phyloP scores from a whole-genome alignment of 2,113 vertebrate species.

The Catharus minimus region DNA sequence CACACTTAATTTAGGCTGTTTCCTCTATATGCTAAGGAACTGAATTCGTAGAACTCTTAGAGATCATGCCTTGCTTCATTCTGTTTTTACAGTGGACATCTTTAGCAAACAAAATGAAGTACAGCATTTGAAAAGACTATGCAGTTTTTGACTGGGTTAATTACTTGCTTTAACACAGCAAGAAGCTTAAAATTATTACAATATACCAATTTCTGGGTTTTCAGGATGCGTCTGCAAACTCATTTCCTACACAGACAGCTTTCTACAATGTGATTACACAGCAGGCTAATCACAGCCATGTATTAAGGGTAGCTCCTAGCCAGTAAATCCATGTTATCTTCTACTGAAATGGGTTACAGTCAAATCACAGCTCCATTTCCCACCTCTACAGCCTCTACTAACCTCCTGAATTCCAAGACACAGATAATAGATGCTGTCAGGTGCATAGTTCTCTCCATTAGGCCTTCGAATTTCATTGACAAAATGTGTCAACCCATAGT shows the following conservation, averaged over 20 bases:
- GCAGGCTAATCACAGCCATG: background rate
- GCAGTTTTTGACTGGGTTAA: background rate
- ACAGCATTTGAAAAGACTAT: background rate
- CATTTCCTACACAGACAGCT: background rate
- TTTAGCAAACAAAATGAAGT: background rate
- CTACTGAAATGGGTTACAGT: background rate
- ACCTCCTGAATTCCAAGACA: slow-evolving; percentile 98
- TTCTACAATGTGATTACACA: background rate
- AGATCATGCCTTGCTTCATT: background rate
- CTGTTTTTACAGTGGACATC: background rate
- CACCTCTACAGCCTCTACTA: slow-evolving; percentile 60
- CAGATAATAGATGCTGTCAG: slow-evolving; percentile 97
- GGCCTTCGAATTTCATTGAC: slow-evolving; percentile 91
- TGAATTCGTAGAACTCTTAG: background rate
- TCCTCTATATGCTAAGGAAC: background rate
- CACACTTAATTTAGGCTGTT: background rate
- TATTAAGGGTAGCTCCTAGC: background rate
- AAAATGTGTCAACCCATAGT: slow-evolving; percentile 84
- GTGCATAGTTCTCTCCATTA: slow-evolving; percentile 89
- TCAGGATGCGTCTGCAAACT: background rate
- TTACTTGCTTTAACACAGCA: background rate
- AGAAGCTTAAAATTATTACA: background rate
- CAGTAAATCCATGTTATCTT: slow-evolving; percentile 5
- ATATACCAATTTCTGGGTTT: background rate
- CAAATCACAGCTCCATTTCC: background rate